Evolutionary conservation across 2,797 vertebrate genomes (phyloP).

Genomic region (Etheostoma perlongum): DNA sequence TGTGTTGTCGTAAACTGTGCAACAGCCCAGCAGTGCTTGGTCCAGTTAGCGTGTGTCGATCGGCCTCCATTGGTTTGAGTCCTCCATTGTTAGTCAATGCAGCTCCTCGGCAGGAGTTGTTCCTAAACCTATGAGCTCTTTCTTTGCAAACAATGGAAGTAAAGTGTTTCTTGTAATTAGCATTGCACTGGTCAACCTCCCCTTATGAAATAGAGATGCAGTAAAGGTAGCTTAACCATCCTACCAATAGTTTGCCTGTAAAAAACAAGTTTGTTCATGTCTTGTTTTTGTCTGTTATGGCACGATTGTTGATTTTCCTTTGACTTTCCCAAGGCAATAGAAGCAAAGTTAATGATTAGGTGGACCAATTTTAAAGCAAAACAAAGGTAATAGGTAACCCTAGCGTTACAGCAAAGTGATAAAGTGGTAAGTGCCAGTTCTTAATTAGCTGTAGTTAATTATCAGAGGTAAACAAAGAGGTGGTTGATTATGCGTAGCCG

Average conservation of each 20-base stretch:
- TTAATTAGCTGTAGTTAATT: constrained; percentile 68
- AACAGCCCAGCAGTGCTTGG: constrained; percentile 23
- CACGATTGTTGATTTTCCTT: constrained; percentile 39
- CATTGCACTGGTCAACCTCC: constrained; percentile 43
- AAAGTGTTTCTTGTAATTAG: constrained; percentile 76
- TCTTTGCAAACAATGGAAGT: constrained; percentile 59
- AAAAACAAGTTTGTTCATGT: constrained; percentile 42
- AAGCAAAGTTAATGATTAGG: constrained; percentile 64
- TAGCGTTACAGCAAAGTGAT: constrained; percentile 27
- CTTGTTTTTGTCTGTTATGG: constrained; percentile 35
- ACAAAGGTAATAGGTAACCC: constrained; percentile 51
- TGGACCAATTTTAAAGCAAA: constrained; percentile 63
- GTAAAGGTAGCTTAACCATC: constrained; percentile 31
- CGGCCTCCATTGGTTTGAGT: constrained; percentile 36
- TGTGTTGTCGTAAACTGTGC: constrained; percentile 53
- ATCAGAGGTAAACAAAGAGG: constrained; percentile 60
- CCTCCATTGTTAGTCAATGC: constrained; percentile 61
- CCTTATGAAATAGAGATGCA: constrained; percentile 35
- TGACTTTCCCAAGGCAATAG: constrained; percentile 50
- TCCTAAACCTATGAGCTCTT: constrained; percentile 50
- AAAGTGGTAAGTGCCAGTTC: constrained; percentile 50
- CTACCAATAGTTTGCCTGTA: constrained; percentile 2
- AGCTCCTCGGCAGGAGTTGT: constrained; percentile 52
- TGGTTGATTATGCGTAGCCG: constrained; percentile 49
- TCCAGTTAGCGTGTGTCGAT: constrained; percentile 33